Base-by-base conservation (phyloP, 2,888 invertebrate species). In the Cacoxenus indagator region DNA sequence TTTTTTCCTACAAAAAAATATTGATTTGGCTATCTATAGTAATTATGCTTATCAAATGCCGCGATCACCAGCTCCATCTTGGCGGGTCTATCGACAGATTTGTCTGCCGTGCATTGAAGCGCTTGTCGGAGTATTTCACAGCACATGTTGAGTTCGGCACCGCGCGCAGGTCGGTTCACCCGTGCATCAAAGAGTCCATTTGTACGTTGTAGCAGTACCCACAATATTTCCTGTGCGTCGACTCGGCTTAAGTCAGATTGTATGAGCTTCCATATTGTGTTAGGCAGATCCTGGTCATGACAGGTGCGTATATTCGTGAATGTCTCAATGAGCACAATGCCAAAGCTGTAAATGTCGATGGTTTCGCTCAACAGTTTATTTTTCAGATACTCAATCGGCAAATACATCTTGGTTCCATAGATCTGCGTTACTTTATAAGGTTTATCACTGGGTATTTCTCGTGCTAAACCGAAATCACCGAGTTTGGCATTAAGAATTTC, bases 291-390 rank as follows among this genome's bases (percentile, higher is more conserved):
- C 3, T n/a, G n/a, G 22, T 64, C 26, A 1, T 5, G 9, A 27
- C 6, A 17, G 9, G 43, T 51, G 4, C 51, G 27, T 31, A 27
- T 64, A 22, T 64, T 64, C 48, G 95, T 96, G 3, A 95, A 94
- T 72, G 96, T 87, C 89, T 97, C 97, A 68, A 95, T 91, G 62
- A 96, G 84, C 0, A 97, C 95, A 65, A 98, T 94, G 3, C 98
- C 98, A 89, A 94, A 99, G 85, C 97, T 96, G 88, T 93, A 98
- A 0, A 96, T 96, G 85, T 99, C 98, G 1, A 98, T 94, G 81
- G 97, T 97, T 0, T 95, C 93, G 0, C 97, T 96, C 0, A 98
- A 91, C 68, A 92, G 92, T 74, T 92, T 92, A 0, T 91, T 91
- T 14, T 92, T 89, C 0, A 96, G 89, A 87, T 97, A 98, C 86